Conservation (phyloP, 2,113 vertebrate genomes). For the Potamarius usumacintae region DNA sequence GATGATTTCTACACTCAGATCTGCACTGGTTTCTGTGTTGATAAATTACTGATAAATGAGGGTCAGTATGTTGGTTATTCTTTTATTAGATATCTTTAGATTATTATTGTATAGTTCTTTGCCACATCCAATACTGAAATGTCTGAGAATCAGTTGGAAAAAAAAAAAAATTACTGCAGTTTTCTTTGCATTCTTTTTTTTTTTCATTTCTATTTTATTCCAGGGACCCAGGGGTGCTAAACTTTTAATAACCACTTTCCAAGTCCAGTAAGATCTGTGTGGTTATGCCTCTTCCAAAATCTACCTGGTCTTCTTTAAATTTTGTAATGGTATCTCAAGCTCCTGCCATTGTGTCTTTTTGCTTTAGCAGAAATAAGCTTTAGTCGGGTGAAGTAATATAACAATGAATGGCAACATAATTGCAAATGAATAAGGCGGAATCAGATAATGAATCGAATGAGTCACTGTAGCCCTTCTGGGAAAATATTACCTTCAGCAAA, state of each 20-base stretch:
- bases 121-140: neutral
- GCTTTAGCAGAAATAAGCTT: slow-evolving; percentile 17
- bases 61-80: neutral
- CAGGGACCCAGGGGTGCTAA: neutral
- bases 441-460: slow-evolving; percentile 19
- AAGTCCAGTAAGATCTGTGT: neutral
- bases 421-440: neutral
- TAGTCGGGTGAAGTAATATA: neutral
- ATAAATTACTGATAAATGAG: too few relatives aligned
- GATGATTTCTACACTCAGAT: too few relatives aligned
- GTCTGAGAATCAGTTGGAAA: neutral
- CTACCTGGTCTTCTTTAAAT: neutral
- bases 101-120: neutral
- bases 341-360: neutral
- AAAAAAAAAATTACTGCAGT: neutral
- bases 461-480: neutral
- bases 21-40: too few relatives aligned
- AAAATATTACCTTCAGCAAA: slow-evolving; percentile 18
- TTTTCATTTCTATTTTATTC: neutral
- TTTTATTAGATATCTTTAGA: neutral
- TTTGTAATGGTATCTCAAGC: neutral
- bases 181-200: neutral
- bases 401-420: neutral
- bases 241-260: neutral
- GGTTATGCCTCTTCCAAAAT: neutral